Conservation (phyloP, 2,113 vertebrate species). For the Scomber scombrus region DNA sequence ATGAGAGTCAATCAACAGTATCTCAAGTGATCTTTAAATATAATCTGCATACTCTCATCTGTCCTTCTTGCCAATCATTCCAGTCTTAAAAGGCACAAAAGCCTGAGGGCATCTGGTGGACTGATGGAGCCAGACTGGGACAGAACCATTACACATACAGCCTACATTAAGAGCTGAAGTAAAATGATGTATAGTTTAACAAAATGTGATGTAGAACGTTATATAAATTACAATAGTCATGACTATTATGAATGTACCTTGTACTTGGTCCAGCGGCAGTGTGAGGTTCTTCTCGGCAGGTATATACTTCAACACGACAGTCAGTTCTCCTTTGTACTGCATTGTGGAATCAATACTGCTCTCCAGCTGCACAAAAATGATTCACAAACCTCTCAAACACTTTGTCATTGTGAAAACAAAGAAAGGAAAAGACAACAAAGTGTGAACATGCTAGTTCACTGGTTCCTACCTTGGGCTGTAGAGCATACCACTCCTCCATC, state of each 20-base stretch:
- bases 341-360: slow-evolving; percentile 84
- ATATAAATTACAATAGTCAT: not conserved
- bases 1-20: too few species aligned
- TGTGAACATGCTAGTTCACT: not conserved
- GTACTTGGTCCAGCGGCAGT: slow-evolving; percentile 88
- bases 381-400: slow-evolving; percentile 14
- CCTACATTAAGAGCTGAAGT: too few species aligned
- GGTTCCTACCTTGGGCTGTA: slow-evolving; percentile 92
- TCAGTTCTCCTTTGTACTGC: slow-evolving; percentile 97
- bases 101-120: too few species aligned
- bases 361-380: slow-evolving; percentile 83
- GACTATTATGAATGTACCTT: slow-evolving; percentile 84
- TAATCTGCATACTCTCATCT: too few species aligned
- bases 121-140: too few species aligned
- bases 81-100: too few species aligned
- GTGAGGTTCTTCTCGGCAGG: slow-evolving; percentile 90
- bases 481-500: slow-evolving; percentile 91
- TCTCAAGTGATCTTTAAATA: too few species aligned
- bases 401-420: not conserved
- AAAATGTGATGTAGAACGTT: too few species aligned
- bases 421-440: not conserved
- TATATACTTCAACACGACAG: slow-evolving; percentile 92
- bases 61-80: too few species aligned
- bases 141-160: too few species aligned
- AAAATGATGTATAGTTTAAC: not conserved